Conservation (phyloP, 2,797 vertebrate genomes). For the Lagocephalus sceleratus region DNA sequence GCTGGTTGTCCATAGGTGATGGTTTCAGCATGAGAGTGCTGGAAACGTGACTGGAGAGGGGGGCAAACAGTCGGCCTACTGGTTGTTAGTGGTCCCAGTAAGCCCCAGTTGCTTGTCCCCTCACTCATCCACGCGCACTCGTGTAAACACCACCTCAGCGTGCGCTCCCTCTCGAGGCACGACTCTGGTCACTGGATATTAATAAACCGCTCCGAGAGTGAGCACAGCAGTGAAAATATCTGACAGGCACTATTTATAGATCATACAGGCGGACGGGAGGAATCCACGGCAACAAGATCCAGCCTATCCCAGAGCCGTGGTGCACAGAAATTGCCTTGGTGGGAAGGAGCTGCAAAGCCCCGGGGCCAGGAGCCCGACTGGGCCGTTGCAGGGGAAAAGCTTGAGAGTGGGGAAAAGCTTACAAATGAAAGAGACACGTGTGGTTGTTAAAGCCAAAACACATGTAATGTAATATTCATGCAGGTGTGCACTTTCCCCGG, state of each 20-base stretch:
- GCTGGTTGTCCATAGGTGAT: constrained; percentile 11
- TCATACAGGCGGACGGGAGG: constrained; percentile 64
- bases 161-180: constrained; percentile 51
- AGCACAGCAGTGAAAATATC: constrained; percentile 76
- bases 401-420: constrained; percentile 30
- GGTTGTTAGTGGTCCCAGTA: constrained; percentile 39
- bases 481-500: constrained; percentile 39
- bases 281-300: constrained; percentile 70
- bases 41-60: constrained; percentile 28
- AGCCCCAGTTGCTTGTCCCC: constrained; percentile 31
- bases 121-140: constrained; percentile 5
- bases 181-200: constrained; percentile 75
- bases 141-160: constrained; percentile 42
- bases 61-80: constrained; percentile 41
- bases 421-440: constrained; percentile 47
- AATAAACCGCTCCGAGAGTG: constrained; percentile 71
- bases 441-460: constrained; percentile 41
- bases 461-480: constrained; percentile 55
- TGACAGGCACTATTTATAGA: constrained; percentile 80
- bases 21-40: constrained; percentile 15
- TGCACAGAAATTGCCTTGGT: constrained; percentile 48
- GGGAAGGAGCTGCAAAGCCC: constrained; percentile 35
- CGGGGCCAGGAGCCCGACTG: constrained; percentile 40
- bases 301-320: constrained; percentile 62
- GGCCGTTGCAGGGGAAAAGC: constrained; percentile 17